Conservation (phyloP, 2,113 vertebrate species). For the Microcebus lehilahytsara region DNA sequence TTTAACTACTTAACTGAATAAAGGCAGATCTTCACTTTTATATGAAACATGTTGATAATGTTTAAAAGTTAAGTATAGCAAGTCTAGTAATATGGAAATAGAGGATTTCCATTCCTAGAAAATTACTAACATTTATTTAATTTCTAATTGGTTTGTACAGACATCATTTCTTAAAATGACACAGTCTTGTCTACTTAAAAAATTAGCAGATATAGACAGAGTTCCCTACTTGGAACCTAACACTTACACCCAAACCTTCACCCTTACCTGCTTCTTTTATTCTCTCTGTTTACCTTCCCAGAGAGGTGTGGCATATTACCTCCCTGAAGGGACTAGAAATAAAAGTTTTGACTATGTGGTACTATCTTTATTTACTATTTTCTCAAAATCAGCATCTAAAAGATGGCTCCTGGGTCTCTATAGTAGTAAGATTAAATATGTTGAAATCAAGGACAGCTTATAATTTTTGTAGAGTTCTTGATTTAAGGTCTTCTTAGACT, state of each 20-base stretch:
- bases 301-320: background rate
- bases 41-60: background rate
- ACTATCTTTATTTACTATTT: background rate
- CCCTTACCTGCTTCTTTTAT: background rate
- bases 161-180: conserved; percentile 32
- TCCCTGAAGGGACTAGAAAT: background rate
- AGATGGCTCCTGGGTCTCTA: background rate
- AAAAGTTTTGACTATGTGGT: background rate
- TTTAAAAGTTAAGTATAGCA: conserved; percentile 3
- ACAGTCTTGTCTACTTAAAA: background rate
- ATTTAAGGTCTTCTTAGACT: background rate
- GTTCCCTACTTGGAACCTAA: background rate
- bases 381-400: conserved; percentile 23
- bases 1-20: conserved; percentile 7
- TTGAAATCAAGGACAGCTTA: conserved; percentile 11
- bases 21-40: conserved; percentile 8
- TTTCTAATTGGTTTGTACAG: background rate
- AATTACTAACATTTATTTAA: background rate
- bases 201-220: background rate
- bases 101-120: background rate
- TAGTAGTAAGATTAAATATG: conserved; percentile 15
- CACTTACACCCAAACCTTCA: background rate
- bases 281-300: background rate
- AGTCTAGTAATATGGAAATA: background rate
- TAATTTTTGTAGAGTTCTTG: conserved; percentile 9